Evolutionary conservation across 2,113 vertebrate species (phyloP), one percentile per base, ranked within the genome.

Genomic region (Machaerirhynchus nigripectus): DNA sequence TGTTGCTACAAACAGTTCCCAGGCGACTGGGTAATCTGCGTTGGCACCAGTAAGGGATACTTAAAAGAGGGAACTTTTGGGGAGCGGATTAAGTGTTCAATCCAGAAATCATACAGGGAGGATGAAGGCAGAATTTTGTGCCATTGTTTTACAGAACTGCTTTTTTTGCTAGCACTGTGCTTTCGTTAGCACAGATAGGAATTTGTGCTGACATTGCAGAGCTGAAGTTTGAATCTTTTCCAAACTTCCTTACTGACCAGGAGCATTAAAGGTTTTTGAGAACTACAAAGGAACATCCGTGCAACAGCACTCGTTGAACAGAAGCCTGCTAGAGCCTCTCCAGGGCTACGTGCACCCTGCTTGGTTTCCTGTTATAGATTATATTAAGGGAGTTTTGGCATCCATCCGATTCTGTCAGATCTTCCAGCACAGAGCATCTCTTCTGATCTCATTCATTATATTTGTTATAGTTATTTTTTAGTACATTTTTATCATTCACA

Each of bases 211-310:
- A 96, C 88, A 42, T 53, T 88, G 90, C 93, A 93, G 68, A 90
- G 83, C 75, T 56, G 64, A 87, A 92, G 78, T 93, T 84, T 93
- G 83, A 93, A 71, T 93, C 71, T 94, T 75, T 93, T 88, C 92
- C 83, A 93, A 92, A 93, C 88, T 95, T 94, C 53, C 86, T 64
- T 81, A 94, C 78, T 85, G 73, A 80, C 89, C 89, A 85, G 70
- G 70, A 84, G 80, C 83, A 64, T 90, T 88, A 86, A 88, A 96
- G 92, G 39, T 50, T 95, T 96, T 75, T 93, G 56, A 96, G 76
- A 94, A 95, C 95, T 96, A 95, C 95, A 95, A 93, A 91, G 90
- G 59, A 95, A 77, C 50, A 80, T 93, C 87, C 95, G 79, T 75
- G 68, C 68, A 95, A 63, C 49, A 85, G 90, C 74, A 88, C 93